Evolutionary conservation across 2,113 vertebrate genomes (phyloP).

Genomic region (Sorex fumeus): DNA sequence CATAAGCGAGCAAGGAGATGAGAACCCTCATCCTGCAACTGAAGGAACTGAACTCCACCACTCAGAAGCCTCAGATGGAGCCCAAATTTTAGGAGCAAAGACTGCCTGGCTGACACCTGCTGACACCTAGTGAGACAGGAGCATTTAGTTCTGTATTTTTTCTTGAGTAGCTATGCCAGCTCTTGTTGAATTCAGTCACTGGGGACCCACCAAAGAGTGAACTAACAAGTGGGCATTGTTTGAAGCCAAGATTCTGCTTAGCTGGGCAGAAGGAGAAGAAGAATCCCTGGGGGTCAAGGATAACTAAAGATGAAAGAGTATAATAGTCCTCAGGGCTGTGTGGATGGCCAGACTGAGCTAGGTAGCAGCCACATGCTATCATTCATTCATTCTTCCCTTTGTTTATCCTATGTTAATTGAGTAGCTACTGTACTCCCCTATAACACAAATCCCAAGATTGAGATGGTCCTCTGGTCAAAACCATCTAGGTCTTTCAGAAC

Average conservation of each 20-base stretch:
- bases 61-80: neutral
- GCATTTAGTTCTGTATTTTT: too few species aligned
- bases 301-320: neutral
- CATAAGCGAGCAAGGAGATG: neutral
- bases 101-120: accelerated
- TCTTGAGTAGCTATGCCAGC: too few species aligned
- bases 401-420: neutral
- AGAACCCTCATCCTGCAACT: neutral
- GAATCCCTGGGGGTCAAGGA: neutral
- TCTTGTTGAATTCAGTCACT: neutral
- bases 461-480: too few species aligned
- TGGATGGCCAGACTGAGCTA: neutral
- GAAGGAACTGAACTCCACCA: neutral
- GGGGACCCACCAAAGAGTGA: neutral
- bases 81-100: neutral
- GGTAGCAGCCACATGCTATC: neutral
- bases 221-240: neutral
- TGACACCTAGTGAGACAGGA: neutral
- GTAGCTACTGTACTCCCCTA: too few species aligned
- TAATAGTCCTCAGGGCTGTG: neutral
- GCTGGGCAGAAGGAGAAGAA: neutral
- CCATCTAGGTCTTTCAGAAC: too few species aligned
- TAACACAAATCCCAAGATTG: too few species aligned
- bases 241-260: constrained; percentile 8
- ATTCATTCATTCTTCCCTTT: neutral